Evolutionary conservation across 23 tunicate species (phyloP), one percentile per base, ranked within the genome.

Genomic region (Phallusia fumigata): DNA sequence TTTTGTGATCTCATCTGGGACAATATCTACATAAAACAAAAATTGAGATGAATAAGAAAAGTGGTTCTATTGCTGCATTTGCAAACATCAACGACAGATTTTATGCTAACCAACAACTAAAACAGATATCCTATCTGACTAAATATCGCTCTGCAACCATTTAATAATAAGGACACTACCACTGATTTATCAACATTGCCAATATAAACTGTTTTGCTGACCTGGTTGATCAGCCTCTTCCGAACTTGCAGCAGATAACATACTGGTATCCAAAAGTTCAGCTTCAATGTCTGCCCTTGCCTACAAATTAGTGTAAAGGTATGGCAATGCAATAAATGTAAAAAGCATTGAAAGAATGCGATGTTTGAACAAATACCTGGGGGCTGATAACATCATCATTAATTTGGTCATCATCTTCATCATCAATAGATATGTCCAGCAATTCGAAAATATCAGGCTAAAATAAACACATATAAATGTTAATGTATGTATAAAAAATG

Each of bases 201-300:
- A 58, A 58, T 6, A 58, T 13, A 58, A 24, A 16, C 13, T 13
- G 10, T 40, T 6, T 58, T 24, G 8, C 69, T 58, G 3, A 58
- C 69, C 28, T 58, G 69, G 69, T 58, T 58, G 15, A 24, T 58
- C 69, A 8, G 3, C 16, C 3, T 24, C 69, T 21, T 24, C 28
- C 5, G 69, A 58, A 24, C 13, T 13, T 58, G 3, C 69, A 58
- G 69, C 69, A 58, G 69, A 58, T 13, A 58, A 13, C 69, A 58
- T 58, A 16, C 69, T 58, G 3, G 15, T 21, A 58, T 58, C 69
- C 69, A 58, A 24, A 11, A 58, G 28, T 58, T 58, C 69, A 58
- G 69, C 69, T 58, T 58, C 69, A 24, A 58, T 58, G 69, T 58
- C 69, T 1, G 69, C 69, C 69, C 69, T 58, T 2, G 69, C 69